Conservation (phyloP, 2,888 invertebrate genomes). For the Brenthis daphne region DNA sequence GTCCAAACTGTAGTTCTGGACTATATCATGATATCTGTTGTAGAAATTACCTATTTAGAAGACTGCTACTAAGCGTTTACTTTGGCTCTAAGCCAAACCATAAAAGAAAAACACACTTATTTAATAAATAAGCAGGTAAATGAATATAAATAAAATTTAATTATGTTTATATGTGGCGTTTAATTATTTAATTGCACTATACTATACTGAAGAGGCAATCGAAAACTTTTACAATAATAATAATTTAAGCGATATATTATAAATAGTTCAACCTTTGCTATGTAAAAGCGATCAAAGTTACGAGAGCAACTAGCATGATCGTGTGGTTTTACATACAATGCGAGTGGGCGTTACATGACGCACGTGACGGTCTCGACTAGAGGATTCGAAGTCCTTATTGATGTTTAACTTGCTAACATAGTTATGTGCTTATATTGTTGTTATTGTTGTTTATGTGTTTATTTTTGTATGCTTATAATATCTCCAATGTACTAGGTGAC, state of each 20-base stretch:
- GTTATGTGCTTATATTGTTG: background rate
- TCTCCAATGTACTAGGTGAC: background rate
- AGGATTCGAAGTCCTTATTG: conserved; percentile 23
- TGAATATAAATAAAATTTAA: too few relatives aligned
- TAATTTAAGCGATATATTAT: background rate
- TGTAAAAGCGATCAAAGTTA: conserved; percentile 61
- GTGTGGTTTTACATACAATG: conserved; percentile 74
- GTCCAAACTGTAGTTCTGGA: too few relatives aligned
- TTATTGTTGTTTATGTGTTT: conserved; percentile 2
- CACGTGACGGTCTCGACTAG: conserved; percentile 44
- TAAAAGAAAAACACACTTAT: too few relatives aligned
- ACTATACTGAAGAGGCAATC: background rate
- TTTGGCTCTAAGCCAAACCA: too few relatives aligned
- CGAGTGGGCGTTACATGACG: conserved; percentile 57
- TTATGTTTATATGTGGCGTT: too few relatives aligned
- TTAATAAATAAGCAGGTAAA: too few relatives aligned
- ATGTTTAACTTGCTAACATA: conserved; percentile 7
- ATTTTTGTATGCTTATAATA: background rate
- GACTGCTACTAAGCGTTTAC: too few relatives aligned
- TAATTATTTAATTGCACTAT: too few relatives aligned
- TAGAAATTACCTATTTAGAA: too few relatives aligned
- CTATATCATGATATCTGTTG: too few relatives aligned
- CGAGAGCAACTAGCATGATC: conserved; percentile 49
- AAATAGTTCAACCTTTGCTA: conserved; percentile 52
- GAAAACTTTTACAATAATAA: background rate